phyloP scores from a whole-genome alignment of 2,797 vertebrate species.

The Takifugu ocellatus region DNA sequence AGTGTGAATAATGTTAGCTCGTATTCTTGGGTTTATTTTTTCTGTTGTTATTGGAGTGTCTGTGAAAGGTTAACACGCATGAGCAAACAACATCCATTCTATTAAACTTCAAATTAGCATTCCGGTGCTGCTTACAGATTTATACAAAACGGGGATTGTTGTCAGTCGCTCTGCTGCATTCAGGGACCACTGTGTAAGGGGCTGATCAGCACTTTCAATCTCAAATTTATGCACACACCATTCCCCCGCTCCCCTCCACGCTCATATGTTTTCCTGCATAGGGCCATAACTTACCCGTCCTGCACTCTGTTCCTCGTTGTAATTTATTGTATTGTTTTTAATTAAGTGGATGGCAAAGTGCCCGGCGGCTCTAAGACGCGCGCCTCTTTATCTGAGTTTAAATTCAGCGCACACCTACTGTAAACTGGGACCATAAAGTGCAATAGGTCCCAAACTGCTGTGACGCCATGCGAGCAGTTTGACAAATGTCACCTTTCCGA shows the following conservation, averaged over 20 bases:
- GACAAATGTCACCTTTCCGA: conserved; percentile 60
- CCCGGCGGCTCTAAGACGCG: conserved; percentile 55
- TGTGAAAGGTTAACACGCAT: not conserved
- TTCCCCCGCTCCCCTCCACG: conserved; percentile 20
- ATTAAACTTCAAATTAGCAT: conserved; percentile 21
- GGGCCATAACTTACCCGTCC: conserved; percentile 71
- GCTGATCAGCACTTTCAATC: conserved; percentile 54
- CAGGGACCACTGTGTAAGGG: conserved; percentile 44
- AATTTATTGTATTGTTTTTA: conserved; percentile 80
- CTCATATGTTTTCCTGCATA: conserved; percentile 55
- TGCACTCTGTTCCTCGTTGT: conserved; percentile 35
- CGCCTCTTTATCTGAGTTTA: conserved; percentile 11
- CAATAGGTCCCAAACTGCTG: conserved; percentile 57
- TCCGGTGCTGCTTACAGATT: conserved; percentile 22
- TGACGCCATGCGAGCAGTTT: conserved; percentile 45
- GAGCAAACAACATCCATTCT: too few species aligned
- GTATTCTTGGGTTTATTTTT: not conserved
- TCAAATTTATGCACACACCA: conserved; percentile 55
- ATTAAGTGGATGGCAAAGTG: conserved; percentile 77
- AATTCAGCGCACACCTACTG: conserved; percentile 56
- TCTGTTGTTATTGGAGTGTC: conserved; percentile 4
- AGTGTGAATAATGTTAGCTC: not conserved
- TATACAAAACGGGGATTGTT: conserved; percentile 40
- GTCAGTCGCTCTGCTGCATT: conserved; percentile 23
- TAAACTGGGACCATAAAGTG: conserved; percentile 49